These are phyloP conservation scores for Ginglymostoma cirratum DNA, from an alignment of 2,113 vertebrate species.

Conservation along the genomic window DNA sequence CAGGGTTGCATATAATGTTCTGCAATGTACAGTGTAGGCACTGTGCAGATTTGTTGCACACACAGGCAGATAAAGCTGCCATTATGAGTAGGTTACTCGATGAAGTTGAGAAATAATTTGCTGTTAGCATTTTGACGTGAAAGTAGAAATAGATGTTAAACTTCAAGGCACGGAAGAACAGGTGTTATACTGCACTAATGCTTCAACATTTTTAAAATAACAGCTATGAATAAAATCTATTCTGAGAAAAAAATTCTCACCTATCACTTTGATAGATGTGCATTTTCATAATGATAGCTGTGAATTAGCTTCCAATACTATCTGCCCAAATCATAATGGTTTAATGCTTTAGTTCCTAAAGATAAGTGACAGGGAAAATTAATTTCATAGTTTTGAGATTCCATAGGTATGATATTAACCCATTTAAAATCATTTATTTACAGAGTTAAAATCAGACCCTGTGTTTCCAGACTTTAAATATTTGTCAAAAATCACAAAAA, in stretches of 20 bases:
- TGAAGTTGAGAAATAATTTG: not conserved
- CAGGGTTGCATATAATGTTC: not conserved
- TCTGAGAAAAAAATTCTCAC: not conserved
- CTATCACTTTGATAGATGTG: not conserved
- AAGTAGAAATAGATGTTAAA: not conserved
- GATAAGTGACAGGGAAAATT: not conserved
- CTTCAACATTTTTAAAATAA: not conserved
- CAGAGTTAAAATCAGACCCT: not conserved
- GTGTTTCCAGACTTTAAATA: not conserved
- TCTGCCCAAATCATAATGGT: not conserved
- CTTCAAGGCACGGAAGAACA: not conserved
- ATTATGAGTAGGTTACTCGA: not conserved
- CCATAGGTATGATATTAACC: not conserved
- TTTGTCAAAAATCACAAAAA: no score
- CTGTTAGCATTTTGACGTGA: not conserved
- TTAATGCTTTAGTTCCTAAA: not conserved
- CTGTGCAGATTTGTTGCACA: not conserved
- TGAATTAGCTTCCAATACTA: not conserved
- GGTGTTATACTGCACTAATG: not conserved
- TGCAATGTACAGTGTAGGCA: not conserved
- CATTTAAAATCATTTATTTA: not conserved
- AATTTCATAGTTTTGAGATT: not conserved
- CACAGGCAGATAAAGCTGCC: not conserved
- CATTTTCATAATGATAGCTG: not conserved
- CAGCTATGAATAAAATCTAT: not conserved